Evolutionary conservation across 2,113 vertebrate genomes (phyloP).

Genomic region (Varanus salvator): DNA sequence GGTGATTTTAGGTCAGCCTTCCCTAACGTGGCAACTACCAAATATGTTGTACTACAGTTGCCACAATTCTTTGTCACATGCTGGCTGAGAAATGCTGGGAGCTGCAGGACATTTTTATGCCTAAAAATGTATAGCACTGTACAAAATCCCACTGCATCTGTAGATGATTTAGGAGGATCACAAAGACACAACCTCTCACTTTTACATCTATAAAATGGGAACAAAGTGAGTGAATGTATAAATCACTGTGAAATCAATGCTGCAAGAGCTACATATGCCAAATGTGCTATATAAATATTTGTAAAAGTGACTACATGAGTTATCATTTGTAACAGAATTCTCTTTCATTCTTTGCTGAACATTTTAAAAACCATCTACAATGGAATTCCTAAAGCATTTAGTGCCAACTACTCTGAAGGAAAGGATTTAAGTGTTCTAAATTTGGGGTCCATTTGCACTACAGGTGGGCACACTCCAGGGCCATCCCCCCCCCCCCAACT

Average conservation of each 20-base stretch:
- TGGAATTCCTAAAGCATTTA: neutral
- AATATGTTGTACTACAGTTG: neutral
- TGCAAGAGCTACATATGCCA: neutral
- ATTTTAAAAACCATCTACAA: neutral
- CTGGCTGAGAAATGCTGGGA: too few relatives aligned
- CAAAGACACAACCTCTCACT: neutral
- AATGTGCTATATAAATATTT: neutral
- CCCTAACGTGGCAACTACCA: neutral
- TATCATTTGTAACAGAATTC: neutral
- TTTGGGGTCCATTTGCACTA: neutral
- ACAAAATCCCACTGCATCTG: neutral
- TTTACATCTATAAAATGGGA: neutral
- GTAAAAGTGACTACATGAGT: neutral
- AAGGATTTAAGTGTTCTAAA: neutral
- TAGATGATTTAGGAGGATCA: neutral
- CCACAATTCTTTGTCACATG: neutral
- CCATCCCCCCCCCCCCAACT: too few relatives aligned
- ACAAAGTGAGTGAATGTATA: neutral
- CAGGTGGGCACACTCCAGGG: too few relatives aligned
- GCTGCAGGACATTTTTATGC: too few relatives aligned
- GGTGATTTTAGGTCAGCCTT: neutral
- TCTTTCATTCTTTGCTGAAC: neutral
- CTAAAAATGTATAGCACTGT: too few relatives aligned
- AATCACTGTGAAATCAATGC: neutral
- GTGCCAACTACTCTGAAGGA: neutral